A percentile compares a stretch with the other conserved stretches of the same genome.
Conservation (phyloP, 2,888 invertebrate species). For the Spisula subtruncata region DNA sequence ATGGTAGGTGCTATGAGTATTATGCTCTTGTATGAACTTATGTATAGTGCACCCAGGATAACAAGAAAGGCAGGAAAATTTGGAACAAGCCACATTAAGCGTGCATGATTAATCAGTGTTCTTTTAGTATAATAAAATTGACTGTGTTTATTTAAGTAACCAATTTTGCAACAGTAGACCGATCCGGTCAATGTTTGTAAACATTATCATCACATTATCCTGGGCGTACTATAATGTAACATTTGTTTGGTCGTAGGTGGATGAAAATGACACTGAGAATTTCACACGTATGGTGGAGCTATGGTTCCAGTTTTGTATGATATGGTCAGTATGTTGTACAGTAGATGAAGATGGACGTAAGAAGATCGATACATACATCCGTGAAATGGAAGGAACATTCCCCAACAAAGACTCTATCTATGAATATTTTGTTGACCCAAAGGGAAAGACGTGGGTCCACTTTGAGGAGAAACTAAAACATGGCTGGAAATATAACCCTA, state of each 20-base stretch:
- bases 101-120: too few relatives aligned
- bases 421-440: conserved; percentile 95
- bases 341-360: conserved; percentile 88
- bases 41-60: too few relatives aligned
- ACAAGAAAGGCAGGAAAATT: too few relatives aligned
- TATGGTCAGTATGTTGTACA: conserved; percentile 88
- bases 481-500: conserved; percentile 92
- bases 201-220: too few relatives aligned
- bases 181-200: too few relatives aligned
- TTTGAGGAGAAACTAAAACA: conserved; percentile 94
- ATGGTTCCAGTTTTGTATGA: conserved; percentile 88
- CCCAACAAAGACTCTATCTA: conserved; percentile 96
- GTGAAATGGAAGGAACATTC: conserved; percentile 89
- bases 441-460: conserved; percentile 91
- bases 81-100: too few relatives aligned
- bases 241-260: conserved; percentile 76
- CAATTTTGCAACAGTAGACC: too few relatives aligned
- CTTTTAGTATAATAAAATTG: too few relatives aligned
- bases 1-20: too few relatives aligned
- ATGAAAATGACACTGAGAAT: conserved; percentile 86
- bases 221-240: too few relatives aligned
- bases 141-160: too few relatives aligned
- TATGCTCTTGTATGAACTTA: too few relatives aligned
- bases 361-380: conserved; percentile 88
- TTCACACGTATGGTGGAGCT: conserved; percentile 86